Base-by-base conservation (phyloP, 2,888 invertebrate species). In the Helobdella robusta region DNA sequence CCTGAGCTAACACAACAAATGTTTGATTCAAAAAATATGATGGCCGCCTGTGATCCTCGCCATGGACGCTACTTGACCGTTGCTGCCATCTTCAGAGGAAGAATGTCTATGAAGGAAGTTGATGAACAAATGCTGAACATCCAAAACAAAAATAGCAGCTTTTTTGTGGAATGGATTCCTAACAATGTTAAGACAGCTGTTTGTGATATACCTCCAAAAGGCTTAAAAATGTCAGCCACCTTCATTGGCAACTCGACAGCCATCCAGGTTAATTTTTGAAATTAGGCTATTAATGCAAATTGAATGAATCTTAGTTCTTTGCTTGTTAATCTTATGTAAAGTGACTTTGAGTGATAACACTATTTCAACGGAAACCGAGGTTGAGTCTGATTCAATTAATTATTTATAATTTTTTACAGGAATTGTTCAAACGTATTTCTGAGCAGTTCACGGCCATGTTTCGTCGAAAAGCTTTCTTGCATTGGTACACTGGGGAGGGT, bases 401-500 rank as follows among this genome's bases (percentile, higher is more conserved):
- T 11, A 2, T 4, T 30, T 2, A 11, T 18, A 6, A 4, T 32
- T 1, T 3, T 56, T 56, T 20, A 6, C 28, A 56, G 64, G 77
- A 76, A 67, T 69, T 76, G 59, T 76, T 76, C 73, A 76, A 76
- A 70, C 73, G 76, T 50, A 73, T 77, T 60, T 76, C 76, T 1
- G 78, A 78, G 70, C 78, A 78, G 72, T 78, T 78, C 72, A 73
- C 73, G 68, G 89, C 89, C 74, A 92, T 94, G 66, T 66, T 66
- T 62, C 61, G 66, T 40, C 52, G 93, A 74, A 93, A 91, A 81
- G 93, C 93, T 78, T 93, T 93, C 86, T 85, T 93, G 81, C 93
- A 94, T 84, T 93, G 93, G 93, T 94, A 92, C 83, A 92, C 91
- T 28, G 92, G 92, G 65, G 92, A 94, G 81, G 93, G 93, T 68